These are phyloP conservation scores for Gisinianus flammeolus DNA, from an alignment of 2,888 invertebrate species.

Conservation along the genomic window DNA sequence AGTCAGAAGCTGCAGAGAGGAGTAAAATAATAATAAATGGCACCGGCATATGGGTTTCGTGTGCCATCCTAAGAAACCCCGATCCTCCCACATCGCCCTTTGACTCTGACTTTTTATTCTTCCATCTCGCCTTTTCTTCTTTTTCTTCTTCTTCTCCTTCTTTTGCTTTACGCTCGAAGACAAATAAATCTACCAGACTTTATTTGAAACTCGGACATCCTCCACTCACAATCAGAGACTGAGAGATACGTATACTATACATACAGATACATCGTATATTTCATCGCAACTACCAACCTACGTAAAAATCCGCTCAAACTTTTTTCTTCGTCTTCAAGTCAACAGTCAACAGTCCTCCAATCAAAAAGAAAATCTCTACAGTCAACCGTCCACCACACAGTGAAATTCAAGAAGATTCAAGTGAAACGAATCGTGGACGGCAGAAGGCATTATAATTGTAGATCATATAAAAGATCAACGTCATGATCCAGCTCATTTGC, in stretches of 20 bases:
- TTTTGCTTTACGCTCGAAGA: background rate
- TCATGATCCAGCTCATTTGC: constrained; percentile 4
- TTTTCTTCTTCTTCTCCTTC: background rate
- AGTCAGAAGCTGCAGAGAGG: background rate
- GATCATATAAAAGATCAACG: background rate
- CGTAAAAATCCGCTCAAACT: background rate
- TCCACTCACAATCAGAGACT: background rate
- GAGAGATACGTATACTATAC: background rate
- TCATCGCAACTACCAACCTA: background rate
- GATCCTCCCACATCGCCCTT: constrained; percentile 44
- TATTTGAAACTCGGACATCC: background rate
- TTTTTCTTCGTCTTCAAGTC: background rate
- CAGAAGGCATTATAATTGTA: background rate
- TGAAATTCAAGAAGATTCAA: background rate
- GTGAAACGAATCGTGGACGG: background rate
- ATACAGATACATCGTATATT: background rate
- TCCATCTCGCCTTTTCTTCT: background rate
- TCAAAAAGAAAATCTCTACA: background rate
- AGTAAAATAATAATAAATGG: constrained; percentile 20
- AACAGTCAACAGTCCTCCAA: background rate
- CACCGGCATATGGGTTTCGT: constrained; percentile 47
- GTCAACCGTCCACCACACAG: background rate
- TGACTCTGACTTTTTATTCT: constrained; percentile 44
- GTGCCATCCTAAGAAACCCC: constrained; percentile 52
- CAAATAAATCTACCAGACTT: background rate